Evolutionary conservation across 2,113 vertebrate species (phyloP), one percentile per base, ranked within the genome.

Genomic region (Heptranchias perlo): DNA sequence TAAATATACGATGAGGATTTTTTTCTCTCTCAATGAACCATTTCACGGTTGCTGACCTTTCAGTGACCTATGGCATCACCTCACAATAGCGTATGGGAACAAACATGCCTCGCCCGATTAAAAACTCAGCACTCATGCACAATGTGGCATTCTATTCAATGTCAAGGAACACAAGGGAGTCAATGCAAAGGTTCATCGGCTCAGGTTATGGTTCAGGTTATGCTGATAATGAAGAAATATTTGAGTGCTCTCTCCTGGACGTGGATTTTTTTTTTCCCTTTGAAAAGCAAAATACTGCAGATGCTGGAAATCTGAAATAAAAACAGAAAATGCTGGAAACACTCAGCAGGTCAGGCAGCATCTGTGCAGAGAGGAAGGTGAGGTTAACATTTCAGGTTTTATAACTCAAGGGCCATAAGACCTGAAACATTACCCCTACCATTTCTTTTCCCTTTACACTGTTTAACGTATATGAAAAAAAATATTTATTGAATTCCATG

Each of bases 11-110:
- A 23, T 18, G 39, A 7, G 61, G 58, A 62, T 62, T 62, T 93
- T 44, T 62, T 93, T 18, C 89, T 10, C 89, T 62, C 14, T 62
- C 54, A 62, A 8, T 93, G 89, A 64, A n/a, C 89, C n/a, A n/a
- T 93, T 62, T 61, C 58, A 93, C 58, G 64, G 89, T 93, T 62
- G 89, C 89, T 93, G 58, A 62, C 89, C 58, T 64, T 62, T 21
- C 16, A 39, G n/a, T 93, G 89, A n/a, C 58, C 58, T 39, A 23
- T 64, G 58, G 31, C 64, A 64, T 62, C 89, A 35, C 31, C 87
- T 92, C 31, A 54, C 89, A 93, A 39, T 23, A 62, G 58, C 35
- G 35, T 58, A 93, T 58, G 89, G n/a, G 58, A n/a, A 64, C 35
- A 62, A 93, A 23, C 35, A 58, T 44, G 31, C 89, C n/a, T 62